Percentiles rank a stretch among this genome's conserved stretches.
phyloP scores from a whole-genome alignment of 1,140 invertebrate genomes.

The Drosophila suzukii region DNA sequence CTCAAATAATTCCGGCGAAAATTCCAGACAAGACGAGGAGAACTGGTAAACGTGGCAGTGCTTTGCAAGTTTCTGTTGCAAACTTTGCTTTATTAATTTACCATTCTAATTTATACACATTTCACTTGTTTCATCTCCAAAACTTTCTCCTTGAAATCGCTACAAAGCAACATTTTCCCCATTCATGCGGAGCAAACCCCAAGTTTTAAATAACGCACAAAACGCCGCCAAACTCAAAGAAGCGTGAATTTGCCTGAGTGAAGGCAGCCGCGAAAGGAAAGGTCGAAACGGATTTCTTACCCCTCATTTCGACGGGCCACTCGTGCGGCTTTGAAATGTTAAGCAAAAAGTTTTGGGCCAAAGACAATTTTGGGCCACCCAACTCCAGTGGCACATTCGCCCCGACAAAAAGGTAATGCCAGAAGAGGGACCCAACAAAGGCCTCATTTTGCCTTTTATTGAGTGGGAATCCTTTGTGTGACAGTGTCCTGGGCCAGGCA shows the following conservation, averaged over 20 bases:
- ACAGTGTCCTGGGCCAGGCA: constrained; percentile 13
- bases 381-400: constrained; percentile 2
- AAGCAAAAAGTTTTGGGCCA: constrained; percentile 31
- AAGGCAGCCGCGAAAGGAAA: constrained; percentile 15
- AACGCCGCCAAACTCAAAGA: constrained; percentile 20
- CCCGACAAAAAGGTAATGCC: constrained; percentile 28
- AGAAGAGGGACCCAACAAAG: constrained; percentile 30
- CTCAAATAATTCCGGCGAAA: constrained; percentile 25
- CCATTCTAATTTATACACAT: constrained; percentile 37
- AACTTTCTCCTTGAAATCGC: constrained; percentile 8
- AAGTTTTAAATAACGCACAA: constrained; percentile 39
- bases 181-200: constrained; percentile 9
- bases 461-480: constrained; percentile 34
- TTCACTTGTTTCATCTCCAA: constrained; percentile 23
- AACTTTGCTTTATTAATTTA: constrained; percentile 27
- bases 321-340: constrained; percentile 60
- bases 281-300: constrained; percentile 47
- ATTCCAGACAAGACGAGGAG: constrained; percentile 19
- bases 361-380: constrained; percentile 17
- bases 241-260: constrained; percentile 30
- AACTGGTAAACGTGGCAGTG: neutral
- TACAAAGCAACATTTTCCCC: neutral
- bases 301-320: constrained; percentile 43
- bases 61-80: constrained; percentile 14
- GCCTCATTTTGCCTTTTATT: constrained; percentile 19